Percentiles rank a stretch among this genome's conserved stretches.
These are phyloP conservation scores for Styela clava DNA, from an alignment of 23 tunicate genomes.

Conservation along the genomic window DNA sequence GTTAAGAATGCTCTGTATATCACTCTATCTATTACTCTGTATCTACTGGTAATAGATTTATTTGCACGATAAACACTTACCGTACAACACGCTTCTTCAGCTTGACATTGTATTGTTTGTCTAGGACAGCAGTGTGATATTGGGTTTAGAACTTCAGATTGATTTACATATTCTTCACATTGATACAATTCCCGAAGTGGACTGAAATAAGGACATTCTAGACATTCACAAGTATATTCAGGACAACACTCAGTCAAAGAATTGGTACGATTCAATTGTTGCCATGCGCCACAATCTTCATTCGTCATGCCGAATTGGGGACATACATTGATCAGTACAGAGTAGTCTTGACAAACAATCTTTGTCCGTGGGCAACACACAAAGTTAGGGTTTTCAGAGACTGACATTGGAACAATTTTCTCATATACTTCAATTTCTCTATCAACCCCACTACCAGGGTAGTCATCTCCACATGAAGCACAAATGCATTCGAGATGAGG, in stretches of 20 bases:
- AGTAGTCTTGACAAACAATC: conserved; percentile 24
- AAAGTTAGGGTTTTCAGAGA: conserved; percentile 28
- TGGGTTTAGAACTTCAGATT: background rate
- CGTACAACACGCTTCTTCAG: conserved; percentile 6
- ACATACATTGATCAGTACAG: background rate
- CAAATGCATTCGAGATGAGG: conserved; percentile 30
- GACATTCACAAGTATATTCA: conserved; percentile 30
- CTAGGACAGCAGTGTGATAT: conserved; percentile 18
- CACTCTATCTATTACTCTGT: too few relatives aligned
- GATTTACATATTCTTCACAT: conserved; percentile 12
- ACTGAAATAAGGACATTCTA: conserved; percentile 19
- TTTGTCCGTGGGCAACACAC: conserved; percentile 31
- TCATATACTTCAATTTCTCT: conserved; percentile 33
- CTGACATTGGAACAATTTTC: background rate
- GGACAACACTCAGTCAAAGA: conserved; percentile 33
- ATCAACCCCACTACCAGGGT: conserved; percentile 11
- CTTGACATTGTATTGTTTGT: background rate
- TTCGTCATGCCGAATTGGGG: background rate
- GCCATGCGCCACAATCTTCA: conserved; percentile 29
- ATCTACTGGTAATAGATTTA: too few relatives aligned
- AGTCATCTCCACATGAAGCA: conserved; percentile 27
- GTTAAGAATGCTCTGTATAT: too few relatives aligned
- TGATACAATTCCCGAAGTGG: background rate
- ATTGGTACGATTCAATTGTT: conserved; percentile 23
- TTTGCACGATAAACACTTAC: too few relatives aligned